phyloP scores from a whole-genome alignment of 2,113 vertebrate species.

The Excalfactoria chinensis region DNA sequence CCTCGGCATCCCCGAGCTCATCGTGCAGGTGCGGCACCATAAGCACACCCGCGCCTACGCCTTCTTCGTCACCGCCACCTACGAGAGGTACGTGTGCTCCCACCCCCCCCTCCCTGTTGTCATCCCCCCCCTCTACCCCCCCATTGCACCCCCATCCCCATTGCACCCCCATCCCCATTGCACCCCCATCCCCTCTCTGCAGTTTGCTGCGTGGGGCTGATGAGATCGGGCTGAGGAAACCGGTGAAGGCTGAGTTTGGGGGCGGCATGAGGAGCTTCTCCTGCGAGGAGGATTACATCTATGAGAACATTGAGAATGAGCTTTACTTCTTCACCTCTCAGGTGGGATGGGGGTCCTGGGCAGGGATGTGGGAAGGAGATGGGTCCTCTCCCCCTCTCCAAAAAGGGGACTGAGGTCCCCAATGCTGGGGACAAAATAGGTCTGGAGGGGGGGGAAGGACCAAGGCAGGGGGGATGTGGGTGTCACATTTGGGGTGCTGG shows the following conservation, averaged over 20 bases:
- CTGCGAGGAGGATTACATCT: constrained; percentile 97
- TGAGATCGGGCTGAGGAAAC: constrained; percentile 91
- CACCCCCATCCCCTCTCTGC: not conserved
- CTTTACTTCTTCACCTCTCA: constrained; percentile 96
- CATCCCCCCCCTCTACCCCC: not conserved
- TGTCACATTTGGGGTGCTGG: not conserved
- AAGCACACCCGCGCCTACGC: constrained; percentile 91
- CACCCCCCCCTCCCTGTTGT: no score
- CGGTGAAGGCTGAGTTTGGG: constrained; percentile 92
- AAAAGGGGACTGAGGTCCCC: not conserved
- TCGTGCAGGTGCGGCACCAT: constrained; percentile 96
- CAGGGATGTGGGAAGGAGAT: not conserved
- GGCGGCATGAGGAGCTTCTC: constrained; percentile 91
- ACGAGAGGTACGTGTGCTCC: constrained; percentile 86
- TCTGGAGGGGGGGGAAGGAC: not conserved
- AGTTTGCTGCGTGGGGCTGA: constrained; percentile 95
- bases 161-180: not conserved
- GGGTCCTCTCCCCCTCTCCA: not conserved
- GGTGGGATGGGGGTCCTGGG: constrained; percentile 66
- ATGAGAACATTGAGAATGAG: constrained; percentile 96
- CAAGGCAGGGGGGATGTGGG: not conserved
- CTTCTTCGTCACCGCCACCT: constrained; percentile 96
- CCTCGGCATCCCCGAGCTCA: constrained; percentile 95
- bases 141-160: not conserved
- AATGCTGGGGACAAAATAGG: fast-evolving